phyloP scores from a whole-genome alignment of 1,140 invertebrate genomes.

The Drosophila subpulchrella region DNA sequence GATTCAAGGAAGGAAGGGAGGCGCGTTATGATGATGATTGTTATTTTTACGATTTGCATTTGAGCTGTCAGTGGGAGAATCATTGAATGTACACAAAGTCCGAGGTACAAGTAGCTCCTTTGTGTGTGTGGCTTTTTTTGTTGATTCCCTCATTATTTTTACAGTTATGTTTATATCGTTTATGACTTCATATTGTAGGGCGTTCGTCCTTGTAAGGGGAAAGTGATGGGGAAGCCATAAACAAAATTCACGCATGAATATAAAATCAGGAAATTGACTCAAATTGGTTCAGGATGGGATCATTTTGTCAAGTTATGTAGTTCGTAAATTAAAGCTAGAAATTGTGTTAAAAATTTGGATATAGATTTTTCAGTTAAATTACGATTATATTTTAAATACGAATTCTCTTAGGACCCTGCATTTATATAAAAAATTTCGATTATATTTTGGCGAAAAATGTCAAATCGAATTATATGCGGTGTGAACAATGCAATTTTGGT shows the following conservation, averaged over 20 bases:
- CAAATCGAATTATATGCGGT: constrained; percentile 25
- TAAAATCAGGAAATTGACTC: constrained; percentile 44
- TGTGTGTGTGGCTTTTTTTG: not conserved
- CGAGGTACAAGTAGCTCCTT: constrained; percentile 35
- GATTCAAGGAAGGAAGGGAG: constrained; percentile 18
- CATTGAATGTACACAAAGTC: constrained; percentile 42
- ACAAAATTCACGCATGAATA: constrained; percentile 40
- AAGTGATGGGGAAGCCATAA: constrained; percentile 29
- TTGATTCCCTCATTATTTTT: constrained; percentile 47
- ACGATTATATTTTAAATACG: constrained; percentile 3
- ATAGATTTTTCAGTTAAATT: too few relatives aligned
- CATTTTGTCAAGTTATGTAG: not conserved
- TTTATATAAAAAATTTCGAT: constrained; percentile 16
- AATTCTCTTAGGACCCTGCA: not conserved
- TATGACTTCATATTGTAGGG: constrained; percentile 44
- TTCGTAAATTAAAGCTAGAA: not conserved
- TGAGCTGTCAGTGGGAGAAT: constrained; percentile 46
- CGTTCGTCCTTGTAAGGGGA: constrained; percentile 3
- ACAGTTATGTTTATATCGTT: constrained; percentile 53
- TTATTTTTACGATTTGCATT: constrained; percentile 71
- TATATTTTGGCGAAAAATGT: constrained; percentile 17
- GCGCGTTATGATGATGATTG: constrained; percentile 67
- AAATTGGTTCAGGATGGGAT: constrained; percentile 17
- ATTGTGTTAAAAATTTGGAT: not conserved
- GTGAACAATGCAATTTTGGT: constrained; percentile 24